These are phyloP conservation scores for Hemithea aestivaria DNA, from an alignment of 2,888 invertebrate genomes.

Conservation along the genomic window DNA sequence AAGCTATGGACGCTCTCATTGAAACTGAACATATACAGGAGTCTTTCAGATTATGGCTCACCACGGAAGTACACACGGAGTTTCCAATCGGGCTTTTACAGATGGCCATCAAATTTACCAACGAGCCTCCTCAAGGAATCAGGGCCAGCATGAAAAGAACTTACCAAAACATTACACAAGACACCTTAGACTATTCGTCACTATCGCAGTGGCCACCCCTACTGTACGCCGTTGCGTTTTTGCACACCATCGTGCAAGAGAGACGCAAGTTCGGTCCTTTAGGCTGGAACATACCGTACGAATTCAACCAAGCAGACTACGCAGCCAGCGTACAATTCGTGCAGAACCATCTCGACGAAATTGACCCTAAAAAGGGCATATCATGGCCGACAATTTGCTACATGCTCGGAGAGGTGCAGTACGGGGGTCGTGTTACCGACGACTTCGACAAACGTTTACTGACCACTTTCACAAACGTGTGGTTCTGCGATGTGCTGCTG, in stretches of 20 bases:
- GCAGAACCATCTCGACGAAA: slow-evolving; percentile 97
- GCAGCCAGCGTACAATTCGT: slow-evolving; percentile 97
- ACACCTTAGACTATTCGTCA: slow-evolving; percentile 94
- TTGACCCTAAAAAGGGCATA: slow-evolving; percentile 97
- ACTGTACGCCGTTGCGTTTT: slow-evolving; percentile 94
- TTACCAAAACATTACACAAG: slow-evolving; percentile 93
- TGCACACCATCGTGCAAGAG: slow-evolving; percentile 97
- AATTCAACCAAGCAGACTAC: slow-evolving; percentile 98
- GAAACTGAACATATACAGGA: slow-evolving; percentile 91
- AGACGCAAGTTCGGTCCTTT: slow-evolving; percentile 96
- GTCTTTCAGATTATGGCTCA: slow-evolving; percentile 94
- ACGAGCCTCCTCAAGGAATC: slow-evolving; percentile 98
- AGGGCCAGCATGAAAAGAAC: slow-evolving; percentile 94
- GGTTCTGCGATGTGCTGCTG: slow-evolving; percentile 95
- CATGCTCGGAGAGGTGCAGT: slow-evolving; percentile 95
- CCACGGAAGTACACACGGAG: slow-evolving; percentile 94
- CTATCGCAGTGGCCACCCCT: slow-evolving; percentile 96
- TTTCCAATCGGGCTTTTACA: slow-evolving; percentile 94
- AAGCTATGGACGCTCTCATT: slow-evolving; percentile 92
- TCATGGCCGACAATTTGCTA: slow-evolving; percentile 98
- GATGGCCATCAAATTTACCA: slow-evolving; percentile 98
- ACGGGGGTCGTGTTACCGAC: slow-evolving; percentile 96
- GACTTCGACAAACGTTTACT: slow-evolving; percentile 97
- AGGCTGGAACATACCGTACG: slow-evolving; percentile 98
- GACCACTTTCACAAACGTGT: slow-evolving; percentile 95